Base-by-base conservation (phyloP, 2,888 invertebrate species). In the Cremastobaeus sp. region DNA sequence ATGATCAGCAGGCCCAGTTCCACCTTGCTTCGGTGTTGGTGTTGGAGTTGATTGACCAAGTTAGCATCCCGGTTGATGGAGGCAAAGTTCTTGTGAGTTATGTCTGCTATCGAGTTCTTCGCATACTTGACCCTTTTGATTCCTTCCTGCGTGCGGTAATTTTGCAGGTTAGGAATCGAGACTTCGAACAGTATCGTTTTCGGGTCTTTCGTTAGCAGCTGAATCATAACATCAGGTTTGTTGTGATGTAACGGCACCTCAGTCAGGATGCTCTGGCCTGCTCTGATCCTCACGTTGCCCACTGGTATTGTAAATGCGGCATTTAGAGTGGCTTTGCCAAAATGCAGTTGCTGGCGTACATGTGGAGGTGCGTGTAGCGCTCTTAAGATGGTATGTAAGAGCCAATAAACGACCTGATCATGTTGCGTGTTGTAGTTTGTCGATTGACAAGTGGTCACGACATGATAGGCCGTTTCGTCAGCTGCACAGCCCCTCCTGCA, bases 401-500 rank as follows among this genome's bases (percentile, higher is more conserved):
- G 35, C 17, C 11, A 6, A 8, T 34, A 34, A 2, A 52, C 52
- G 0, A 28, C 41, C 12, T 55, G 41, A 14, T 55, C 55, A 8
- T 55, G 55, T 0, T 32, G 15, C 1, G 20, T 20, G 11, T 55
- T 41, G 32, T 41, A 55, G 5, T 3, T 11, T 0, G 12, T 17
- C 0, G 30, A 28, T 11, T 20, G 55, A 20, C 55, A 55, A 2
- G 43, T 1, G 2, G 43, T 11, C 2, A 9, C 55, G 0, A 55
- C 41, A 11, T 55, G 55, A 8, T 55, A 55, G 0, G 41, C 55
- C 3, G 41, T 55, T 30, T 55, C 55, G 4, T 30, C 30, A 8
- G 11, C 41, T 6, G 1, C 18, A 20, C 55, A 55, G 17, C 41
- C 55, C n/a, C 9, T 28, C 9, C 55, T 18, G 14, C 55, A 55